Percentiles rank a stretch among this genome's conserved stretches.
phyloP scores from a whole-genome alignment of 2,888 invertebrate species.

The Heliconius sara region DNA sequence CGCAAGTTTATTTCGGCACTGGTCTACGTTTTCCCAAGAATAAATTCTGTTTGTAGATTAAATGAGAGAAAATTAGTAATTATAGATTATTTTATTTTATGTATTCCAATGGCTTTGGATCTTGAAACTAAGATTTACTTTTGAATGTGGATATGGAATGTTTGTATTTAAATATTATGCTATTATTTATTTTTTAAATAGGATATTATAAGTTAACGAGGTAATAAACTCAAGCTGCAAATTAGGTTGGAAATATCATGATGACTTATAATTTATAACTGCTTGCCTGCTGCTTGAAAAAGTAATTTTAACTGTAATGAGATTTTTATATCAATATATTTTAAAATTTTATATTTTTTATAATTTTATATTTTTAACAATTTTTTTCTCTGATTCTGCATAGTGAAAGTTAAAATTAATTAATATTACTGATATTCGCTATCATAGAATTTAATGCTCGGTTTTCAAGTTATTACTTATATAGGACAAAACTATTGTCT shows the following conservation, averaged over 20 bases:
- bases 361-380: slow-evolving; percentile 10
- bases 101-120: no score
- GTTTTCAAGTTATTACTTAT: neutral
- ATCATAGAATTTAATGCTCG: neutral
- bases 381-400: neutral
- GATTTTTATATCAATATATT: slow-evolving; percentile 34
- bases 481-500: neutral
- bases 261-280: slow-evolving; percentile 43
- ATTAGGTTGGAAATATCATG: slow-evolving; percentile 43
- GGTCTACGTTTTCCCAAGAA: no score
- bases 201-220: neutral
- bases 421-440: neutral
- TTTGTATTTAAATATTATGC: no score
- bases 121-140: no score
- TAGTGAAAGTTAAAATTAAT: neutral
- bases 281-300: slow-evolving; percentile 37
- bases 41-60: no score
- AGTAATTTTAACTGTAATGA: slow-evolving; percentile 39
- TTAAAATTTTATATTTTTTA: slow-evolving; percentile 17
- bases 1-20: no score
- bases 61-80: no score
- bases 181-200: neutral
- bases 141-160: no score
- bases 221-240: slow-evolving; percentile 36
- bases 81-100: neutral